Evolutionary conservation across 2,888 invertebrate species (phyloP), one percentile per base, ranked within the genome.

Genomic region (Patella caerulea): DNA sequence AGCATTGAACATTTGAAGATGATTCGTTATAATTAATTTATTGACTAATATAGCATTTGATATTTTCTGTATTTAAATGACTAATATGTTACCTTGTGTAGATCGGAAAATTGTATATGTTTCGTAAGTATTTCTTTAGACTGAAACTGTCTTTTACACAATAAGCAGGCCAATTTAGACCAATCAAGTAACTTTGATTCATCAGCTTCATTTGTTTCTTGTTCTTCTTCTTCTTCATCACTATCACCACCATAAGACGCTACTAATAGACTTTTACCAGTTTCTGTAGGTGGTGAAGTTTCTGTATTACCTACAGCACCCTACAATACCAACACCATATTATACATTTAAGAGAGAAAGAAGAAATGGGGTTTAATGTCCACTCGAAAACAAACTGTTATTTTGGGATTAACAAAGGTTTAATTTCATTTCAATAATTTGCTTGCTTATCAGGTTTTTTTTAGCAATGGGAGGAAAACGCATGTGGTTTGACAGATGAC

Each of bases 121-220:
- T 97, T 92, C 90, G 96, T 94, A 17, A 99, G 93, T 0, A 96
- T 96, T 79, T 99, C 99, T 73, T 94, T 94, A 24, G 96, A 96
- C 2, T 96, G 96, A 91, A 99, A 98, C 90, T 97, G 97, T 74
- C 99, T 93, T 91, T 98, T 98, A 91, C 99, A 99, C 15, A 99
- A 93, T 34, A 98, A 93, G 90, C 99, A 99, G 0, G 98, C 97
- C 72, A 98, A 92, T 91, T 97, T 98, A 45, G 81, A 81, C 94
- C 96, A 97, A 92, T 99, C 98, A 7, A 97, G 88, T 69, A 92
- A 84, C 65, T 92, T 91, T 34, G 80, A 83, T 81, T 87, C 95
- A 94, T 90, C 90, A 2, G 71, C 76, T 9, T 75, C 15, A 2
- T 79, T 70, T 0, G 79, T 80, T 5, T 88, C 88, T 12, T 94